Base-by-base conservation (phyloP, 2,797 vertebrate species). In the Centroberyx gerrardi region DNA sequence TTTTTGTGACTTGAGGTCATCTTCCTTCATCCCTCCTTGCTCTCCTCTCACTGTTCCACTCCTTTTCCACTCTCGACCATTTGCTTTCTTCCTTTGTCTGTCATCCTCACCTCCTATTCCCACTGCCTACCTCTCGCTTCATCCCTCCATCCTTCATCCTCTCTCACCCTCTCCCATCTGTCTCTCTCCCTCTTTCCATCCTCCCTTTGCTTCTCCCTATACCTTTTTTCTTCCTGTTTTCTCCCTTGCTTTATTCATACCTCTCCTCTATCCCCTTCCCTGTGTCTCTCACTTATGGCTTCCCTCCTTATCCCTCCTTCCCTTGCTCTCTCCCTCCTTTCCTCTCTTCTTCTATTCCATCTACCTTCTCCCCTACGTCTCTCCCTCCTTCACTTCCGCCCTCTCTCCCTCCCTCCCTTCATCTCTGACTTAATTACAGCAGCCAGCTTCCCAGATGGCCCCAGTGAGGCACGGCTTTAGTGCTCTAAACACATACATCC, bases 371-470 rank as follows among this genome's bases (percentile, higher is more conserved):
- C 18, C 27, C 1, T 36, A 3, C 14, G 13, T 46, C 49, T 40
- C 53, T 29, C 3, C 53, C 10, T 12, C 7, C 10, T 8, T 12
- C 7, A 7, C 17, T n/a, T n/a, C 60, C 58, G 53, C 53, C 55
- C 29, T 56, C 54, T 33, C 49, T 69, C 29, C 61, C 33, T 70
- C 42, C 63, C 72, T 80, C 55, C 52, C 44, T 76, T 87, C 73
- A 86, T 81, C 90, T 86, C 69, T 81, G 80, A 92, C 89, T 82
- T 90, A 92, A 93, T 93, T 92, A 92, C 78, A 82, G 33, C 81
- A 86, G 69, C 86, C 68, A 86, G 85, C 62, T 86, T 85, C 78
- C 88, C 92, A 93, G 89, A 93, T 91, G 92, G 91, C 92, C 90
- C 63, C 63, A 29, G 68, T 75, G 81, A 92, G 85, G 77, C 76